Evolutionary conservation across 2,888 invertebrate species (phyloP).

Genomic region (Sepioteuthis lessoniana): DNA sequence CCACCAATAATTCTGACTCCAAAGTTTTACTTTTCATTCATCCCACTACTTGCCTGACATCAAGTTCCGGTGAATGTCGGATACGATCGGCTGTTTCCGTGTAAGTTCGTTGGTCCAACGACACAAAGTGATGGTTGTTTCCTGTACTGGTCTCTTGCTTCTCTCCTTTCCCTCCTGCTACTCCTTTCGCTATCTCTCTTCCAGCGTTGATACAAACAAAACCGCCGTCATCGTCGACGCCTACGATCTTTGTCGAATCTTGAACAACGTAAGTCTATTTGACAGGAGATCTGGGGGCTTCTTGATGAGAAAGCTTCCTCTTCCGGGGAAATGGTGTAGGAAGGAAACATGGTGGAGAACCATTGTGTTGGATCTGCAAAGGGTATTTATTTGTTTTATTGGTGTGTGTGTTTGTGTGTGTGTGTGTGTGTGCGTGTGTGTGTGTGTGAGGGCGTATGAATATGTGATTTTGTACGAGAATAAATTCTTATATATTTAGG

Average conservation of each 20-base stretch:
- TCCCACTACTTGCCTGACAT: not conserved
- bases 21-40: not conserved
- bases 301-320: not conserved
- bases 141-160: not conserved
- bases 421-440: not conserved
- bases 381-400: not conserved
- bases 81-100: conserved; percentile 33
- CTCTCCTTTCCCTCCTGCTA: not conserved
- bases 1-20: not conserved
- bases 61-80: not conserved
- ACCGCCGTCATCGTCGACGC: not conserved
- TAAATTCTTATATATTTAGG: too few species aligned
- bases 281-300: conserved; percentile 15
- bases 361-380: not conserved
- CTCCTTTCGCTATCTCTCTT: not conserved
- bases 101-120: not conserved
- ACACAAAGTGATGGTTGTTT: conserved; percentile 7
- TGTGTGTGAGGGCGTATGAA: too few species aligned
- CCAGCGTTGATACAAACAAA: not conserved
- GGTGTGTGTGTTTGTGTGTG: not conserved
- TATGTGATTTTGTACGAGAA: not conserved
- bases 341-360: not conserved
- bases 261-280: not conserved
- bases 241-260: not conserved
- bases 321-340: not conserved